Evolutionary conservation across 2,113 vertebrate species (phyloP), one percentile per base, ranked within the genome.

Genomic region (Jacana jacana): DNA sequence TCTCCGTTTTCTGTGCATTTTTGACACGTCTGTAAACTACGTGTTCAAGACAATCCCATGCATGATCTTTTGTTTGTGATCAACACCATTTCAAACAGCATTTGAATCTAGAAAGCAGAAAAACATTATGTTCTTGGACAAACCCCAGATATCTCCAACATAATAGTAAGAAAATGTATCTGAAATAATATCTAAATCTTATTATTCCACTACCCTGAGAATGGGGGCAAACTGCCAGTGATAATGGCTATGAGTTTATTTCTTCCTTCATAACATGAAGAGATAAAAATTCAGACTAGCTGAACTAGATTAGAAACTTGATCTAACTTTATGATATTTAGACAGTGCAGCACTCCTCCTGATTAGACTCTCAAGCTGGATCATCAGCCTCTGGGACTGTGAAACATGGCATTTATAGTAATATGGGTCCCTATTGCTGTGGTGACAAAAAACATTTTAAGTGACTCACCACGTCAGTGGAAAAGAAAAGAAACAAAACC

Each of bases 221-320:
- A 94, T 63, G 70, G 66, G 75, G 52, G 52, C 18, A 91, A 96
- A 87, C 65, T 91, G 93, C 24, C 85, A 60, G n/a, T 58, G 76
- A 77, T 79, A 84, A 88, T 7, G 44, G 63, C 72, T 91, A 80
- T 42, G 58, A 18, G 91, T 83, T 77, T 40, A 44, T 40, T 73
- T 69, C 81, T 87, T 82, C 57, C 88, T 97, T 92, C 91, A 94
- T 61, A 96, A 94, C 10, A 81, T 73, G 81, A 81, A 94, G 63
- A 71, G 64, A 95, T 24, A 75, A 92, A 91, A 92, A 71, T 88
- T 94, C 91, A 93, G 90, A 78, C 65, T 86, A 70, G 85, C 71
- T 81, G 87, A 96, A 81, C 57, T 86, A 61, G 61, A 87, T 77
- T 65, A 78, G 73, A 93, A 94, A 88, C 23, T 54, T 63, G 60